Conservation (phyloP, 2,113 vertebrate genomes). For the Prolemur simus region DNA sequence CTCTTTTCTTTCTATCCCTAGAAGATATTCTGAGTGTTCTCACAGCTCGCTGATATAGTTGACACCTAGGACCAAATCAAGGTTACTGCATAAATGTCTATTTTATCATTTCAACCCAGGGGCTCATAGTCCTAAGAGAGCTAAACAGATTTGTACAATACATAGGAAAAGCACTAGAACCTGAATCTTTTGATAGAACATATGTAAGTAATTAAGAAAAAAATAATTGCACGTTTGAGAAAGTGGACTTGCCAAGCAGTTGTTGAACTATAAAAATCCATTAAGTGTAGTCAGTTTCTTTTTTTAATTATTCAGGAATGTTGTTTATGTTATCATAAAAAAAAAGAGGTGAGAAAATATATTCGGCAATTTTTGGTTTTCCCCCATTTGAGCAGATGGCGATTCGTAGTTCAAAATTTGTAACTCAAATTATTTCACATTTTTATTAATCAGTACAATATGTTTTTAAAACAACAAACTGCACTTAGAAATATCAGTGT, state of each 20-base stretch:
- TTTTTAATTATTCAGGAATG: constrained; percentile 82
- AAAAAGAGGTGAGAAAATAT: constrained; percentile 87
- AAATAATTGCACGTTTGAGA: constrained; percentile 66
- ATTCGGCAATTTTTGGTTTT: constrained; percentile 85
- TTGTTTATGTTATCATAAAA: constrained; percentile 87
- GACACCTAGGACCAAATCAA: neutral
- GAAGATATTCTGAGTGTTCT: constrained; percentile 2
- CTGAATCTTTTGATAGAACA: constrained; percentile 28
- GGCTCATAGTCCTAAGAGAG: neutral
- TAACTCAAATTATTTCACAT: constrained; percentile 85
- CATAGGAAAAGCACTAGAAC: constrained; percentile 55
- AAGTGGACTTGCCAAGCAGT: constrained; percentile 78
- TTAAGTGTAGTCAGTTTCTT: constrained; percentile 77
- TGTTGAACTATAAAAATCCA: constrained; percentile 75
- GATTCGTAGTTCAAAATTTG: constrained; percentile 85
- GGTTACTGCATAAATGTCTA: neutral
- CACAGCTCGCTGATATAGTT: neutral
- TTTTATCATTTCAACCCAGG: neutral
- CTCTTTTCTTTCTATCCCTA: neutral
- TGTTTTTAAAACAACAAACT: constrained; percentile 84
- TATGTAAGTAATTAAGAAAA: constrained; percentile 77
- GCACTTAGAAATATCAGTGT: constrained; percentile 74
- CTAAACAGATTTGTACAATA: constrained; percentile 31
- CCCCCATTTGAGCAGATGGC: constrained; percentile 84
- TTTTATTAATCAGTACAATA: constrained; percentile 88